Evolutionary conservation across 64 coral and sea anemone species (phyloP).

Genomic region (Montipora capricornis): DNA sequence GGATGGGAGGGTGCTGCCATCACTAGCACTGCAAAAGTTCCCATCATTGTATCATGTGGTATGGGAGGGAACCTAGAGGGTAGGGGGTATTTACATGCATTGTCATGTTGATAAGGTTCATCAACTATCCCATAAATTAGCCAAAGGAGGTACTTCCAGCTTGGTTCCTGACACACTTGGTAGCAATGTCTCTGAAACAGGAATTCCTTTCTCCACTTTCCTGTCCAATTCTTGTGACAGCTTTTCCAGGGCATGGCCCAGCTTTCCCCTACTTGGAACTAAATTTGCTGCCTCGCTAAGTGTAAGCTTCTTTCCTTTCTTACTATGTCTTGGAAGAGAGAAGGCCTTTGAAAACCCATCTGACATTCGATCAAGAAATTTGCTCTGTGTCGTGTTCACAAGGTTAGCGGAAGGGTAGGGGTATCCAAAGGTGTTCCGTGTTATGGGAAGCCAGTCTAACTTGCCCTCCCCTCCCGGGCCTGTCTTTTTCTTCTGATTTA

Average conservation of each 20-base stretch:
- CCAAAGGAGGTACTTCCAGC: constrained; percentile 62
- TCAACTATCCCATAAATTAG: constrained; percentile 20
- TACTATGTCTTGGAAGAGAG: constrained; percentile 50
- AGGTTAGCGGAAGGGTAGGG: constrained; percentile 33
- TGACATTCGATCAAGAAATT: constrained; percentile 51
- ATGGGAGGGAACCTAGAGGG: too few species aligned
- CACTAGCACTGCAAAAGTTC: neutral
- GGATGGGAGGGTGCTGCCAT: neutral
- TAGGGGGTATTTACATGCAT: too few species aligned
- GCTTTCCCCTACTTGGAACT: constrained; percentile 59
- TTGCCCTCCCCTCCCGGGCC: constrained; percentile 18
- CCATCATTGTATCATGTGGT: too few species aligned
- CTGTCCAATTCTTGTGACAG: constrained; percentile 77
- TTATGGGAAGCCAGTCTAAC: constrained; percentile 91
- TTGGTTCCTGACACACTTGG: constrained; percentile 90
- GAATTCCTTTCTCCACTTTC: constrained; percentile 47
- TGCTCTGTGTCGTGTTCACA: neutral
- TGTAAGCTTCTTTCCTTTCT: constrained; percentile 84
- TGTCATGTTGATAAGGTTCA: neutral
- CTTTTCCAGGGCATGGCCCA: constrained; percentile 64
- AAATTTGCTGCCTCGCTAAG: constrained; percentile 84
- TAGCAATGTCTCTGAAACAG: constrained; percentile 61
- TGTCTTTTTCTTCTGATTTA: constrained; percentile 37
- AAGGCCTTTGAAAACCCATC: constrained; percentile 58
- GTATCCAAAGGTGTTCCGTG: constrained; percentile 76